Evolutionary conservation across 2,888 invertebrate species (phyloP).

Genomic region (Thereva nobilitata): DNA sequence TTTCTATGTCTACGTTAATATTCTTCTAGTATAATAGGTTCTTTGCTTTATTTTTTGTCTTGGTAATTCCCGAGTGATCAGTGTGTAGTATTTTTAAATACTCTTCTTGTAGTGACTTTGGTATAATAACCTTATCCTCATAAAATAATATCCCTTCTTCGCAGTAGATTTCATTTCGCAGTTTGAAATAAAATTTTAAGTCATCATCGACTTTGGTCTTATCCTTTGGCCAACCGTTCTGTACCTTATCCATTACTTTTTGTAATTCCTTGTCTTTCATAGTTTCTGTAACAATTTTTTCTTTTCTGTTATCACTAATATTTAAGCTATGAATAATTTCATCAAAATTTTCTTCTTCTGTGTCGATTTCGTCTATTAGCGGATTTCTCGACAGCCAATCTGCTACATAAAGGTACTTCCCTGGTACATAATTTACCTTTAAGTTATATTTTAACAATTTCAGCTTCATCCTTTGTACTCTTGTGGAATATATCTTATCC

Average conservation of each 20-base stretch:
- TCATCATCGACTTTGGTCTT: conserved; percentile 8
- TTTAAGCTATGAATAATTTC: not conserved
- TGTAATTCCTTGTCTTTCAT: not conserved
- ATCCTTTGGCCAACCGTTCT: conserved; percentile 23
- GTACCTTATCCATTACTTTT: not conserved
- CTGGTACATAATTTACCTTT: too few relatives aligned
- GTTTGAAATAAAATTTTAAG: conserved; percentile 17
- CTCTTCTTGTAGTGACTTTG: not conserved
- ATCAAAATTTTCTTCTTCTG: too few relatives aligned
- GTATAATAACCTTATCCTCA: conserved; percentile 27
- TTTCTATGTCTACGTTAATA: conserved; percentile 27
- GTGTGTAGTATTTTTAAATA: conserved; percentile 14
- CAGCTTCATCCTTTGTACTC: too few relatives aligned
- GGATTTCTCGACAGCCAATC: too few relatives aligned
- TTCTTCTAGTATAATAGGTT: conserved; percentile 23
- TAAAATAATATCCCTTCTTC: conserved; percentile 24
- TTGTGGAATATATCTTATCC: too few relatives aligned
- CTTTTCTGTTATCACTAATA: conserved; percentile 8
- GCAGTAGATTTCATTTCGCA: conserved; percentile 19
- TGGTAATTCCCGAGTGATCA: conserved; percentile 26
- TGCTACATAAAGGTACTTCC: too few relatives aligned
- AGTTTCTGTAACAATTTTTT: not conserved
- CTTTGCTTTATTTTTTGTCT: conserved; percentile 27
- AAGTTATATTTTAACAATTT: too few relatives aligned
- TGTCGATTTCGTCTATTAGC: too few relatives aligned